Evolutionary conservation across 2,797 vertebrate genomes (phyloP), one percentile per base, ranked within the genome.

Genomic region (Galago senegalensis): DNA sequence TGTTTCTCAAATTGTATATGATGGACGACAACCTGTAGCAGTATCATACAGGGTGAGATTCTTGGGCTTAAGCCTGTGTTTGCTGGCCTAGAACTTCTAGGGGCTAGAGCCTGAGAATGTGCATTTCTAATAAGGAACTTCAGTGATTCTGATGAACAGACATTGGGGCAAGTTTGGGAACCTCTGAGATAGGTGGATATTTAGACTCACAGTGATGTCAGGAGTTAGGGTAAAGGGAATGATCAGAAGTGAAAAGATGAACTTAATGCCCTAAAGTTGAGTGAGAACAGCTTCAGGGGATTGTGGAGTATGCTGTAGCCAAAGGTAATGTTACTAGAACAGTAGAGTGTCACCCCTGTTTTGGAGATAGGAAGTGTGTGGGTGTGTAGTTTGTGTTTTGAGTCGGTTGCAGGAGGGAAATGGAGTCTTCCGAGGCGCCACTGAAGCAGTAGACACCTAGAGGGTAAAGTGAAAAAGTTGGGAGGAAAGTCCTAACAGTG

Each of bases 1-100:
- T 86, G 53, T 93, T 89, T 89, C 69, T 87, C 67, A 86, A 23
- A 65, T 29, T 96, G 56, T 70, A 53, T 81, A 76, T 13, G 27
- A 76, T 56, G 46, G 8, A 77, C 61, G 8, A 77, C 61, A 70
- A 20, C 29, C 43, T 88, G 40, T 17, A 18, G 88, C 61, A 77
- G 13, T 76, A 31, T 73, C 31, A 58, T 17, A 61, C 73, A 49
- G 63, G 49, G 46, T 65, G 82, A 43, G 70, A 87, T 88, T 88
- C 46, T 11, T 84, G n/a, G 61, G 46, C 18, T 75, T 90, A 87
- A 72, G 14, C 11, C 81, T 29, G 14, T 12, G 20, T 83, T 56
- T 91, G 2, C 79, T 76, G 18, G 37, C 49, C 49, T 95, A 61
- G 13, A 81, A 43, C 89, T 13, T 73, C 46, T 16, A 25, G 7